These are phyloP conservation scores for Lasaia peninsularis DNA, from an alignment of 1,140 invertebrate genomes.

Conservation along the genomic window DNA sequence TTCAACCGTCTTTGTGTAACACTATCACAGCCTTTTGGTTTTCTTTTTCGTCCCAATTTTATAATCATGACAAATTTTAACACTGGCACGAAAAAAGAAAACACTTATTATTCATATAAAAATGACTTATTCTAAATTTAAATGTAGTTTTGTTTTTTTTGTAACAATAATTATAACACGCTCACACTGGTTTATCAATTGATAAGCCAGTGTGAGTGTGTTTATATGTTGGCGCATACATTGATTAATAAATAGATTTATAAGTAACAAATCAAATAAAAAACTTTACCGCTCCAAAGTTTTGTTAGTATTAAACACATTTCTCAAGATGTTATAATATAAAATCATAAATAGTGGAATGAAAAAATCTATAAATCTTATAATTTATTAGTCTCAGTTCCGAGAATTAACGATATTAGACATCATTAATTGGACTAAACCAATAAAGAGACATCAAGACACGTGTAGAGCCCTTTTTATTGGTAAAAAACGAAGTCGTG, in stretches of 20 bases:
- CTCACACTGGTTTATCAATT: too few relatives aligned
- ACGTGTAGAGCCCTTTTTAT: slow-evolving; percentile 50
- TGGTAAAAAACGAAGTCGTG: slow-evolving; percentile 45
- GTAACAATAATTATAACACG: too few relatives aligned
- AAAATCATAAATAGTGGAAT: slow-evolving; percentile 8
- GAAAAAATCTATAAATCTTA: slow-evolving; percentile 21
- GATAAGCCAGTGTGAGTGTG: too few relatives aligned
- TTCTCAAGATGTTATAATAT: not conserved
- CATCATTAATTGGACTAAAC: slow-evolving; percentile 66
- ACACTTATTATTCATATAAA: too few relatives aligned
- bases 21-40: too few relatives aligned
- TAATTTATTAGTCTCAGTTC: slow-evolving; percentile 37
- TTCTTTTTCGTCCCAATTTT: too few relatives aligned
- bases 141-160: too few relatives aligned
- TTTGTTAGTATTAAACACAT: not conserved
- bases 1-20: too few relatives aligned
- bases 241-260: not conserved
- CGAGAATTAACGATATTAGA: slow-evolving; percentile 52
- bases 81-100: too few relatives aligned
- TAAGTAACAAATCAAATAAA: not conserved
- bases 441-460: slow-evolving; percentile 70
- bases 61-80: too few relatives aligned
- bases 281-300: not conserved
- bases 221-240: too few relatives aligned
- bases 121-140: too few relatives aligned